Base-by-base conservation (phyloP, 2,797 vertebrate genomes). In the Furcifer pardalis region DNA sequence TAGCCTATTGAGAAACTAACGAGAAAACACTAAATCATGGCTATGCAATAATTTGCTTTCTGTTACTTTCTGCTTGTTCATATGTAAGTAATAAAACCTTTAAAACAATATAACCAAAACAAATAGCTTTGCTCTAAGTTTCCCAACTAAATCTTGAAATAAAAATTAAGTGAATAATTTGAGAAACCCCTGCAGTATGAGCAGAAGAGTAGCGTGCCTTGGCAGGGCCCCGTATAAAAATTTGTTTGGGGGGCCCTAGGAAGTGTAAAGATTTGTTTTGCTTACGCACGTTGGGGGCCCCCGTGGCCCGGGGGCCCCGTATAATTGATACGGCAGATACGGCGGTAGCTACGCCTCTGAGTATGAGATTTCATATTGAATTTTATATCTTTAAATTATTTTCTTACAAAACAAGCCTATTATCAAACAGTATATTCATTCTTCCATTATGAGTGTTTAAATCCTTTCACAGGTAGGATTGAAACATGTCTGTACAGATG, bases 1-100 rank as follows among this genome's bases (percentile, higher is more conserved):
- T 89, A 81, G 35, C 40, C 52, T 73, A 35, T 46, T 88, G 73
- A 93, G 82, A 93, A 89, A 91, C 80, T 89, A 92, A 91, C 87
- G 65, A 69, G 35, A 15, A 86, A 85, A 19, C 84, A 79, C 56
- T 88, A 91, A 90, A 92, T 86, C 89, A 91, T 52, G 25, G 3
- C 19, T 76, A 25, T 46, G 35, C 17, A 85, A 0, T 79, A 82
- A 88, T 86, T 84, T 92, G 73, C 83, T 88, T 88, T 35, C 56
- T 77, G 0, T 1, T 84, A 72, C 30, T 73, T 74, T 91, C 63
- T 68, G 63, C 25, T 9, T 74, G 76, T 78, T 66, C 90, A 66
- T 42, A 76, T 82, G 77, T 85, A 91, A 89, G 89, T 74, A 86
- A 78, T 49, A 25, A 83, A 32, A 75, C 46, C 17, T 49, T 46